Percentiles rank a stretch among this genome's conserved stretches.
Conservation (phyloP, 1,140 invertebrate genomes). For the Pseudomyrmex flavicornis region DNA sequence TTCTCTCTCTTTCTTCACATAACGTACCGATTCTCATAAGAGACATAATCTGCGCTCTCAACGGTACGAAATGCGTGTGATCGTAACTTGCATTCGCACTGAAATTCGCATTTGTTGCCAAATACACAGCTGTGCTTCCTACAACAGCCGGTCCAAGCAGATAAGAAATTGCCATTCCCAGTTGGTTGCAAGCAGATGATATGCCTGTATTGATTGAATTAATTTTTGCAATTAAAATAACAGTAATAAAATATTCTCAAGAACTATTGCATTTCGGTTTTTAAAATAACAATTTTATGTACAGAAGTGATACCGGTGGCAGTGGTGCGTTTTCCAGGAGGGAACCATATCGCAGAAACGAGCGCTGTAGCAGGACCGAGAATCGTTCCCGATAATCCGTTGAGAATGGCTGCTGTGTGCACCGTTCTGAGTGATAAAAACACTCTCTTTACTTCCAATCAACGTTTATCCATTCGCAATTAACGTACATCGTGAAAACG, state of each 20-base stretch:
- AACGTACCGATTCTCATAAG: constrained; percentile 74
- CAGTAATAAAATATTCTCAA: neutral
- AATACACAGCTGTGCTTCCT: constrained; percentile 5
- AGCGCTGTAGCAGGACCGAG: constrained; percentile 79
- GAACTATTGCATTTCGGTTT: no score
- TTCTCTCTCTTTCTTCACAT: neutral
- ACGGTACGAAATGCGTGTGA: constrained; percentile 18
- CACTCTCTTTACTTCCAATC: constrained; percentile 19
- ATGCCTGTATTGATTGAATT: constrained; percentile 74
- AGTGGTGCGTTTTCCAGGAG: constrained; percentile 79
- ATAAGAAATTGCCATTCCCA: constrained; percentile 83
- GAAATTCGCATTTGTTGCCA: neutral
- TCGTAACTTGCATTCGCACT: neutral
- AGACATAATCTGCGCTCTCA: constrained; percentile 72
- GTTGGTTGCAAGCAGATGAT: constrained; percentile 79
- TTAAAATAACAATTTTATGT: neutral
- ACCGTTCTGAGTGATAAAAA: constrained; percentile 72
- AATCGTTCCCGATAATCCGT: constrained; percentile 80
- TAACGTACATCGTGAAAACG: constrained; percentile 72
- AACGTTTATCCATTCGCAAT: neutral
- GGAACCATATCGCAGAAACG: constrained; percentile 82
- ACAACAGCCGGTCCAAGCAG: constrained; percentile 74
- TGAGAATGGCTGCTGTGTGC: constrained; percentile 78
- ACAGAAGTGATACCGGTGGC: constrained; percentile 75
- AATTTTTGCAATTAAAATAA: neutral